Percentiles rank a stretch among this genome's conserved stretches.
Conservation (phyloP, 2,888 invertebrate species). For the Mamestra brassicae region DNA sequence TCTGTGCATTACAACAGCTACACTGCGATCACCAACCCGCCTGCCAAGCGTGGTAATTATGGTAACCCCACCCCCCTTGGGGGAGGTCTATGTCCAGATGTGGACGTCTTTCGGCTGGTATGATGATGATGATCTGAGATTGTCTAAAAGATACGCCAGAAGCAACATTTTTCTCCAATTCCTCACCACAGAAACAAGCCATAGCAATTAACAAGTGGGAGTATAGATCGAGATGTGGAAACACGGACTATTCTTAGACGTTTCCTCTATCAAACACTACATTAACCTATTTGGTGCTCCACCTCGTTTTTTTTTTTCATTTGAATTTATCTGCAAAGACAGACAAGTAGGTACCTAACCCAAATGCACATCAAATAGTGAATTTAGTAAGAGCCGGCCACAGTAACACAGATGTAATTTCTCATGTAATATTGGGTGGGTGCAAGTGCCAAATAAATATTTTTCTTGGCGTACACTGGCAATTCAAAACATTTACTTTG, state of each 20-base stretch:
- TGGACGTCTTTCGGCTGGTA: too few species aligned
- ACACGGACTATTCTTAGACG: slow-evolving; percentile 52
- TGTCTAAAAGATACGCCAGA: background rate
- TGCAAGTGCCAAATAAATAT: slow-evolving; percentile 31
- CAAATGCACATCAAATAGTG: background rate
- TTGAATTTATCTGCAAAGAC: slow-evolving; percentile 14
- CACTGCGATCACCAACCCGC: too few species aligned
- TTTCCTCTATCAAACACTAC: slow-evolving; percentile 59
- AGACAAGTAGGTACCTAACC: background rate
- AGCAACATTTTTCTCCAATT: slow-evolving; percentile 34
- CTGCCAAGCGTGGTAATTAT: too few species aligned
- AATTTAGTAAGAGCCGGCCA: background rate
- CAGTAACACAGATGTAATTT: slow-evolving; percentile 20
- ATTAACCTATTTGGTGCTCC: slow-evolving; percentile 64
- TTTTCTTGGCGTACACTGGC: slow-evolving; percentile 28
- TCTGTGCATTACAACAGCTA: too few species aligned
- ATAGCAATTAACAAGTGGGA: slow-evolving; percentile 53
- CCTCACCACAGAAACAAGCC: slow-evolving; percentile 37
- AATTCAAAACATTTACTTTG: background rate
- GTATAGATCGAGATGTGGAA: slow-evolving; percentile 53
- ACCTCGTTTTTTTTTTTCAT: slow-evolving; percentile 46
- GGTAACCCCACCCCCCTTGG: too few species aligned
- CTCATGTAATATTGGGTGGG: background rate
- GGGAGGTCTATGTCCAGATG: too few species aligned
- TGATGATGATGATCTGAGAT: background rate